Conservation (phyloP, 2,888 invertebrate species). For the Trachelus iudaicus region DNA sequence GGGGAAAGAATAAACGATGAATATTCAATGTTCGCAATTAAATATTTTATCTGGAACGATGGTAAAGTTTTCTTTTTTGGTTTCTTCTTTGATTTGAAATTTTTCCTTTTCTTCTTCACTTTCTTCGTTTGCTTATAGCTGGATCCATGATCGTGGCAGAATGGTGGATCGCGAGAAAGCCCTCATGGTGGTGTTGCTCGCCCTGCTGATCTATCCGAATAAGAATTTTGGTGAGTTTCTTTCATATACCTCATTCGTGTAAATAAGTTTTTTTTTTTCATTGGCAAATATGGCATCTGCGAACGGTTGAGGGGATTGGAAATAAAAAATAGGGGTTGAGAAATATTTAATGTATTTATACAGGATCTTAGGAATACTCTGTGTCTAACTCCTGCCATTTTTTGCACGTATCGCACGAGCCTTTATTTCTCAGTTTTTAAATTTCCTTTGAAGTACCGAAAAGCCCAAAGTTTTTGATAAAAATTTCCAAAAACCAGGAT, state of each 20-base stretch:
- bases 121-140: conserved; percentile 37
- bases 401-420: no score
- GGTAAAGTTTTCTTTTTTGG: not conserved
- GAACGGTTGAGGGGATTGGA: not conserved
- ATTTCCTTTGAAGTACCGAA: no score
- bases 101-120: not conserved
- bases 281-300: not conserved
- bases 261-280: not conserved
- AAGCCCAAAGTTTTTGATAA: no score
- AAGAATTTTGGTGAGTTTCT: conserved; percentile 59
- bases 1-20: not conserved
- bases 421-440: no score
- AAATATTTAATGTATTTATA: not conserved
- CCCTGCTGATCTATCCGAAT: conserved; percentile 58
- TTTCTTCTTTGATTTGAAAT: not conserved
- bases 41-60: not conserved
- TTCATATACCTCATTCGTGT: not conserved
- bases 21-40: not conserved
- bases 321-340: not conserved
- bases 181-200: conserved; percentile 54
- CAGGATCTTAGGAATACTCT: not conserved
- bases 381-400: no score
- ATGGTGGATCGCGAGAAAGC: conserved; percentile 60
- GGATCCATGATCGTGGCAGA: conserved; percentile 55
- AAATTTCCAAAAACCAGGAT: no score